These are phyloP conservation scores for Apocrypta bakeri DNA, from an alignment of 1,140 invertebrate species.

Conservation along the genomic window DNA sequence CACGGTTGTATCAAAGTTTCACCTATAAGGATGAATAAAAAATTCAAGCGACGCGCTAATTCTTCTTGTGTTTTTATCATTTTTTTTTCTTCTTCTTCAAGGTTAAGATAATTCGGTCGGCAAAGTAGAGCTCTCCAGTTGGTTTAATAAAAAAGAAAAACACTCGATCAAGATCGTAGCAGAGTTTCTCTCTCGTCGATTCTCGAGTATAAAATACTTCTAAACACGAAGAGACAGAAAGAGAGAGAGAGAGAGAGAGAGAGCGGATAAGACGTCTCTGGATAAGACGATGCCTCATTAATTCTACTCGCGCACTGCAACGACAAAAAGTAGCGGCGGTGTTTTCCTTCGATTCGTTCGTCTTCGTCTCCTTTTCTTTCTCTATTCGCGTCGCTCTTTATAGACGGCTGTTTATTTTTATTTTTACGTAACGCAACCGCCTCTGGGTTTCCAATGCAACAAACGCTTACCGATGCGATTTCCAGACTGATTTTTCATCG, in stretches of 20 bases:
- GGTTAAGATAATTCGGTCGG: neutral
- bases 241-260: neutral
- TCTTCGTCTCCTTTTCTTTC: neutral
- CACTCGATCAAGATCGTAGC: neutral
- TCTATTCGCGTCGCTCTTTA: neutral
- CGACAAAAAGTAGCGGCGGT: constrained; percentile 31
- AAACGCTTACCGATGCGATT: neutral
- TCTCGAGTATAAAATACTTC: neutral
- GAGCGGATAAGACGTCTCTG: neutral
- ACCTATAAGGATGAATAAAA: neutral
- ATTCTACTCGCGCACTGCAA: constrained; percentile 15
- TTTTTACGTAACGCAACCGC: constrained; percentile 39
- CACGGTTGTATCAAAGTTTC: neutral
- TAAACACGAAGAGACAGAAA: too few relatives aligned
- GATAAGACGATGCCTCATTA: constrained; percentile 37
- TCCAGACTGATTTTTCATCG: neutral
- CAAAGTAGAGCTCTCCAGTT: neutral
- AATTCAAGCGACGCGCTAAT: neutral
- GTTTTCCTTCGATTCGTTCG: constrained; percentile 40
- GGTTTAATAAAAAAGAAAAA: neutral
- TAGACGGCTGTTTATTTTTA: constrained; percentile 40
- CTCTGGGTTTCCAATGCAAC: constrained; percentile 15
- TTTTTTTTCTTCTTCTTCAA: neutral
- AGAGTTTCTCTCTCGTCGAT: constrained; percentile 10
- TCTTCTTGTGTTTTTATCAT: neutral